phyloP scores from a whole-genome alignment of 2,888 invertebrate genomes.

The Coecobrya sp. region DNA sequence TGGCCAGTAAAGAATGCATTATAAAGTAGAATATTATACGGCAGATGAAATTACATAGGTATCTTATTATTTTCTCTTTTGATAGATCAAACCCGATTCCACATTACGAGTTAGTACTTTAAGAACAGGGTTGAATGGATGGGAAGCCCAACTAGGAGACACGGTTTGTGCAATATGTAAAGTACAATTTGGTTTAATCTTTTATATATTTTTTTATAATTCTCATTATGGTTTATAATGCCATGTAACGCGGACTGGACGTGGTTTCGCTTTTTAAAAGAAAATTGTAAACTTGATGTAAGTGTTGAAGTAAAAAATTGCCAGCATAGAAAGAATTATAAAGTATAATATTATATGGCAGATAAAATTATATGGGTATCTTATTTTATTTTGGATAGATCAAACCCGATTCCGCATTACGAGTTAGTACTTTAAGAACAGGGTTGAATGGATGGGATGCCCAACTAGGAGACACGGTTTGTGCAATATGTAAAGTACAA shows the following conservation, averaged over 20 bases:
- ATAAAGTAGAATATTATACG: too few relatives aligned
- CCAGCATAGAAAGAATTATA: too few relatives aligned
- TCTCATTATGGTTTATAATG: too few relatives aligned
- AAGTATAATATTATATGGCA: too few relatives aligned
- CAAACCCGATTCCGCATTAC: not conserved
- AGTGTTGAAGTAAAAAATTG: not conserved
- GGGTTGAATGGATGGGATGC: not conserved
- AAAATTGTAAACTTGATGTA: not conserved
- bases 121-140: not conserved
- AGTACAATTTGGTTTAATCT: too few relatives aligned
- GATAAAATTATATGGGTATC: too few relatives aligned
- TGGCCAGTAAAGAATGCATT: too few relatives aligned
- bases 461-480: not conserved
- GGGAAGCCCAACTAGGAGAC: not conserved
- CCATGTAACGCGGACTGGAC: constrained; percentile 6
- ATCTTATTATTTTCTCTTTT: not conserved
- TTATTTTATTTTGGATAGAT: not conserved
- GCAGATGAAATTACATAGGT: too few relatives aligned
- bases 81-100: not conserved
- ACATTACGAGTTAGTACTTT: not conserved
- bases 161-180: too few relatives aligned
- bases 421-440: not conserved
- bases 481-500: too few relatives aligned
- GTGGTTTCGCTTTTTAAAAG: not conserved
- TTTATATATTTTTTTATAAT: too few relatives aligned